A percentile compares a stretch with the other conserved stretches of the same genome.
phyloP scores from a whole-genome alignment of 2,113 vertebrate species.

The Hypomesus transpacificus region DNA sequence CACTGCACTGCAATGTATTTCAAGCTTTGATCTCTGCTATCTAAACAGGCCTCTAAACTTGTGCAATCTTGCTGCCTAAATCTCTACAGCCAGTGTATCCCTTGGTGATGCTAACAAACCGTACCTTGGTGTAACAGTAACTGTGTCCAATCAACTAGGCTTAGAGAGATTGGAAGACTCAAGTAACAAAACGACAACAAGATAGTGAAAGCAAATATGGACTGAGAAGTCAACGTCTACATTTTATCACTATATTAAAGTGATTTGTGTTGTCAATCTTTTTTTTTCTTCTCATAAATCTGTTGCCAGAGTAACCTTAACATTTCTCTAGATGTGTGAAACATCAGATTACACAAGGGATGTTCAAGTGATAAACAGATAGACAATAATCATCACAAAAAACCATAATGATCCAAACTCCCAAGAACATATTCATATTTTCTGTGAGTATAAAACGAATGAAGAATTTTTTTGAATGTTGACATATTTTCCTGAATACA shows the following conservation, averaged over 20 bases:
- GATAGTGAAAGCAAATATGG: conserved; percentile 20
- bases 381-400: too few species aligned
- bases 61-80: background rate
- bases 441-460: too few species aligned
- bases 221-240: background rate
- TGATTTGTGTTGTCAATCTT: background rate
- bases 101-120: conserved; percentile 49
- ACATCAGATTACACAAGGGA: background rate
- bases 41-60: conserved; percentile 21
- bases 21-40: conserved; percentile 46
- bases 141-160: conserved; percentile 35
- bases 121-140: conserved; percentile 28
- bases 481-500: too few species aligned
- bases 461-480: too few species aligned
- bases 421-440: too few species aligned
- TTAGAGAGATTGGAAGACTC: background rate
- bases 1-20: conserved; percentile 27
- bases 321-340: background rate
- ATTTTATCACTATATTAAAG: background rate
- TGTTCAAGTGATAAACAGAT: too few species aligned
- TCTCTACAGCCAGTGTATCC: conserved; percentile 28
- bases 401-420: too few species aligned
- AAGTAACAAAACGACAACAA: background rate
- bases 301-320: background rate
- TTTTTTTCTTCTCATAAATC: background rate